Evolutionary conservation across 2,888 invertebrate species (phyloP).

Genomic region (Platycheirus rosarum): DNA sequence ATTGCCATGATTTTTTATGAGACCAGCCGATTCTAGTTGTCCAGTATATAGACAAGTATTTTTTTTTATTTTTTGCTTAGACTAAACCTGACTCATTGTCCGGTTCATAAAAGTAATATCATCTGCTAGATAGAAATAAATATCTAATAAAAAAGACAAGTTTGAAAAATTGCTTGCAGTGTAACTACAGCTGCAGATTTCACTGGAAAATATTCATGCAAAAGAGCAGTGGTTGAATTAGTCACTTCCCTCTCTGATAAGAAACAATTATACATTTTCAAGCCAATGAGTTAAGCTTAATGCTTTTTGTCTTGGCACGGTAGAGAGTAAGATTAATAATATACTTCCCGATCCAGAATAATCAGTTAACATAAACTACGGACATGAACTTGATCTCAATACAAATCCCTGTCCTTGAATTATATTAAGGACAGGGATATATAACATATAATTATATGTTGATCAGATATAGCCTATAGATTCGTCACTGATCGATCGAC

Average conservation of each 20-base stretch:
- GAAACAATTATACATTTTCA: neutral
- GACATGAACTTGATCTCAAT: no score
- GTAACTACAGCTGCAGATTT: neutral
- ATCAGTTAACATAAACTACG: no score
- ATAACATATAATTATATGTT: no score
- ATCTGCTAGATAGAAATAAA: conserved; percentile 1
- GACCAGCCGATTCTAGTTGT: conserved; percentile 41
- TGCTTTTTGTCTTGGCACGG: no score
- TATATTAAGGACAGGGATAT: no score
- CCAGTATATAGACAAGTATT: conserved; percentile 1
- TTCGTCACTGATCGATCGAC: neutral
- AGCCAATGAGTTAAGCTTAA: no score
- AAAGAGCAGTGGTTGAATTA: neutral
- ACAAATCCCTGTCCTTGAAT: no score
- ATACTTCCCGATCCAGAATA: no score
- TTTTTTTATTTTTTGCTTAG: neutral
- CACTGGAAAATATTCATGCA: neutral
- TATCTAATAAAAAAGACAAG: conserved; percentile 16
- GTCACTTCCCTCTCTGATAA: neutral
- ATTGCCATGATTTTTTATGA: conserved; percentile 17
- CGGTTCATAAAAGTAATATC: conserved; percentile 1
- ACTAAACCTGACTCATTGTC: conserved; percentile 41
- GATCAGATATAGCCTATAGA: no score
- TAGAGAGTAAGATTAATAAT: no score
- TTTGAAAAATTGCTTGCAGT: conserved; percentile 29